Base-by-base conservation (phyloP, 2,888 invertebrate species). In the Melieria omissa region DNA sequence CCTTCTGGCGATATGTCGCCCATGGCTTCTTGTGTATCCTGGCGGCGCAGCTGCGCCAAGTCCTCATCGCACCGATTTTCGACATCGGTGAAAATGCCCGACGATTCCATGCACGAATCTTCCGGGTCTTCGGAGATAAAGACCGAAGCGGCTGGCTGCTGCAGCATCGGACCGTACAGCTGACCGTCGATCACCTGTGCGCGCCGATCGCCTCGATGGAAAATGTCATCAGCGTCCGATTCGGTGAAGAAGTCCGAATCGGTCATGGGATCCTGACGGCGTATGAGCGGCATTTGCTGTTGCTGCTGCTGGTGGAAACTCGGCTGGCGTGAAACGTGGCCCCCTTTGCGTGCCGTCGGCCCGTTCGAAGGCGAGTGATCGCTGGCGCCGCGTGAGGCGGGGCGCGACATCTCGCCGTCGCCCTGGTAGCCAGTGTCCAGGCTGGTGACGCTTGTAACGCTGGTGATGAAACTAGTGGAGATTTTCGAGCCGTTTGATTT, bases 371-470 rank as follows among this genome's bases (percentile, higher is more conserved):
- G 90, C 5, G 93, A 93, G 82, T 92, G 92, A 83, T 94, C 94
- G 49, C 93, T 92, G 16, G 91, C 91, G n/a, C 87, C 87, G 75
- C 95, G 90, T 79, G 95, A 95, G 0, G 93, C 95, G 0, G 95
- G 95, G 73, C 95, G 89, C 42, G 95, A 95, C 91, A 94, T 94
- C 88, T 95, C 95, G 5, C 95, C 95, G 86, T 95, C 95, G 9
- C 96, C 96, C 88, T 96, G 96, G 87, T 96, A 97, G 57, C 97
- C 97, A n/a, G 93, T 94, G 86, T 97, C 97, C 77, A 96, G 89
- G 86, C 96, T 97, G 45, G 95, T 94, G 74, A 95, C 95, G 83
- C 95, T 95, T n/a, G 95, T 95, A 16, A 95, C 93, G 82, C 95
- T 95, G 3, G 94, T 95, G 29, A 95, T 92, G 81, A 95, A 94